phyloP scores from a whole-genome alignment of 2,797 vertebrate species.

The Gephyroberyx darwinii region DNA sequence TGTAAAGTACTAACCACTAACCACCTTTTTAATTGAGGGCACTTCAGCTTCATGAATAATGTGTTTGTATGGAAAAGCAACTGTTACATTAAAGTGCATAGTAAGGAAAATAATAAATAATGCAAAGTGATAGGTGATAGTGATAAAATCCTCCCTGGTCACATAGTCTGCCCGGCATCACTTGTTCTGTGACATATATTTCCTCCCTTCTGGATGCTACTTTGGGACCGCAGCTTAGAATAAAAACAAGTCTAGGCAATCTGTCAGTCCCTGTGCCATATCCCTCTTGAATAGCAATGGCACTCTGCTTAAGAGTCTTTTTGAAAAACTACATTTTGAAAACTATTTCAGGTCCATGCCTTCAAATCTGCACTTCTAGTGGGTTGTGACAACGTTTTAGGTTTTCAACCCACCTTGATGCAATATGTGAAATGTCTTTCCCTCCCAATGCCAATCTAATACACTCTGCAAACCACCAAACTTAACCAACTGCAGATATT shows the following conservation, averaged over 20 bases:
- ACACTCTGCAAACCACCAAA: neutral
- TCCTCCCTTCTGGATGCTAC: constrained; percentile 24
- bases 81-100: neutral
- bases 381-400: neutral
- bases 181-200: constrained; percentile 9
- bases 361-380: neutral
- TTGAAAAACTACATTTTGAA: neutral
- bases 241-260: constrained; percentile 29
- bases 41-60: neutral
- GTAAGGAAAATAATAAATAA: neutral
- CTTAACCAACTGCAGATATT: neutral
- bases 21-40: neutral
- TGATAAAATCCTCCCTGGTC: neutral
- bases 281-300: constrained; percentile 42
- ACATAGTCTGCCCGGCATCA: constrained; percentile 1
- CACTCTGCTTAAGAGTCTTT: constrained; percentile 14
- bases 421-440: neutral
- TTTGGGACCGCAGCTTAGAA: constrained; percentile 31
- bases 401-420: neutral
- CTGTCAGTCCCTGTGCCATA: constrained; percentile 20
- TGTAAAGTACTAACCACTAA: too few relatives aligned
- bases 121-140: neutral
- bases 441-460: neutral
- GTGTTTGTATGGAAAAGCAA: neutral
- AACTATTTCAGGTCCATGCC: neutral